These are phyloP conservation scores for Dione juno DNA, from an alignment of 2,888 invertebrate species.

Conservation along the genomic window DNA sequence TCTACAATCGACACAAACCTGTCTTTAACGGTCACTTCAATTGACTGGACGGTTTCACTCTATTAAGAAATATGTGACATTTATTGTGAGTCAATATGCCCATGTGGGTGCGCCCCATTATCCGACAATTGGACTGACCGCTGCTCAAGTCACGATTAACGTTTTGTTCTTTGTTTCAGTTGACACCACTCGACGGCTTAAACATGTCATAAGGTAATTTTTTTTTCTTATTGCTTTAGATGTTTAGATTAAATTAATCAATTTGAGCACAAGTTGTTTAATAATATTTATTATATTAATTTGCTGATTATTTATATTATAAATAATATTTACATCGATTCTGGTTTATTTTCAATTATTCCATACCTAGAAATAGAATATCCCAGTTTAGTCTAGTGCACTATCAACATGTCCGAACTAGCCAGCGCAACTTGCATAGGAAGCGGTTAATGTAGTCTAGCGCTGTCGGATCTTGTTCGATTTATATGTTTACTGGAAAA, in stretches of 20 bases:
- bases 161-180: constrained; percentile 50
- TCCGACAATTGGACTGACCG: constrained; percentile 68
- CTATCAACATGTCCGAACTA: constrained; percentile 20
- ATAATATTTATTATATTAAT: background rate
- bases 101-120: constrained; percentile 74
- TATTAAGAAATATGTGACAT: constrained; percentile 81
- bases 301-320: too few species aligned
- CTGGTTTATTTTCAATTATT: background rate
- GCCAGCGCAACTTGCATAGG: constrained; percentile 29
- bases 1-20: constrained; percentile 42
- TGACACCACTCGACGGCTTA: constrained; percentile 44
- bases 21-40: constrained; percentile 48
- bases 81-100: constrained; percentile 81
- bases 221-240: background rate
- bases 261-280: background rate
- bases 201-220: constrained; percentile 50
- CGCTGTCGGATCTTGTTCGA: constrained; percentile 46
- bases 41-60: constrained; percentile 46
- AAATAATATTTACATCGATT: background rate
- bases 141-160: constrained; percentile 49
- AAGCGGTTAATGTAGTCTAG: constrained; percentile 47
- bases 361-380: background rate
- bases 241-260: background rate
- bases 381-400: constrained; percentile 6
- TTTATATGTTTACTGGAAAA: constrained; percentile 58